phyloP scores from a whole-genome alignment of 1,140 invertebrate species.

The Lasioglossum baleicum region DNA sequence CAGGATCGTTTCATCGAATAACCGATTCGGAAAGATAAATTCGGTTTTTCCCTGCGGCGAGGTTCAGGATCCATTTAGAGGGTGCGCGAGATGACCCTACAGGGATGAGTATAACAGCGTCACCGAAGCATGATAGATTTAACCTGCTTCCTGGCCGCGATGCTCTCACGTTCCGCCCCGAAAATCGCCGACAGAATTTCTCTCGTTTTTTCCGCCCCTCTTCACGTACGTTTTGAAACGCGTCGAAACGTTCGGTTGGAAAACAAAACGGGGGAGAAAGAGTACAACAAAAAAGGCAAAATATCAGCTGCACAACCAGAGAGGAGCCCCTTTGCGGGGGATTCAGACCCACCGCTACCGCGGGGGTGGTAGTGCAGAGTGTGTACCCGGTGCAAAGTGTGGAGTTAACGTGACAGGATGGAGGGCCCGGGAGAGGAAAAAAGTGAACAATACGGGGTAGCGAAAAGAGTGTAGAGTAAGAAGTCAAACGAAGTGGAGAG shows the following conservation, averaged over 20 bases:
- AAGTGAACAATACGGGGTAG: neutral
- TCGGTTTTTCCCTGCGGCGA: neutral
- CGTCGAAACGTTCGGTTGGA: neutral
- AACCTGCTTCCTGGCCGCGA: neutral
- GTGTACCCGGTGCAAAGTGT: neutral
- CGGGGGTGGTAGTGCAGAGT: neutral
- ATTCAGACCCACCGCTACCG: no score
- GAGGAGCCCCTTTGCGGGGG: no score
- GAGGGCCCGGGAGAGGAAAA: neutral
- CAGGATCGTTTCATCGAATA: conserved; percentile 36
- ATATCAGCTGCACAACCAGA: no score
- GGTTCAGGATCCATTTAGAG: neutral
- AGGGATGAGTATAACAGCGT: conserved; percentile 9
- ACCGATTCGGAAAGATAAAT: conserved; percentile 32
- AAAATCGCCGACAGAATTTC: neutral
- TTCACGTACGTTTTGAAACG: neutral
- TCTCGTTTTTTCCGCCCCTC: neutral
- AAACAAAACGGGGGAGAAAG: neutral
- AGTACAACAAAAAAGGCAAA: neutral
- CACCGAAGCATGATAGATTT: neutral
- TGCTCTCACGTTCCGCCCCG: neutral
- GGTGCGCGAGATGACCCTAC: neutral
- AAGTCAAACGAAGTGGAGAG: conserved; percentile 9
- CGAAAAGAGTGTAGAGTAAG: neutral
- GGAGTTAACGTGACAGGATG: neutral